Conservation (phyloP, 2,888 invertebrate genomes). For the Polydrusus cervinus region DNA sequence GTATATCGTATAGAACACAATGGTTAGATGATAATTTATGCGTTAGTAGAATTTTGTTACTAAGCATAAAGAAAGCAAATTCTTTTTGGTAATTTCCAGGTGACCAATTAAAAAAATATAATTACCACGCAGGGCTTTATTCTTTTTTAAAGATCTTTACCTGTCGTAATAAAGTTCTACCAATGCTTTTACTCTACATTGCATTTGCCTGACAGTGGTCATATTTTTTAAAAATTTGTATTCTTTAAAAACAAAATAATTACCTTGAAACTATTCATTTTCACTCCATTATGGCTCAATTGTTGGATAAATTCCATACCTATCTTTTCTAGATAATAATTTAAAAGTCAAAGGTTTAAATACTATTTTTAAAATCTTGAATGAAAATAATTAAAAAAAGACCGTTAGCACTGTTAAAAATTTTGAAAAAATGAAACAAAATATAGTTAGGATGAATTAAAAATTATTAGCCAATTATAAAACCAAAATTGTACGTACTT, state of each 20-base stretch:
- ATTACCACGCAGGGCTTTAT: too few relatives aligned
- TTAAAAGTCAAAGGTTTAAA: background rate
- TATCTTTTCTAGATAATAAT: constrained; percentile 1
- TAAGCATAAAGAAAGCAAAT: background rate
- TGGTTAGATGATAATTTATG: background rate
- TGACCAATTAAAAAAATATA: too few relatives aligned
- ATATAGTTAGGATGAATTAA: too few relatives aligned
- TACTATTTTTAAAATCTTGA: background rate
- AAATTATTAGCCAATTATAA: too few relatives aligned
- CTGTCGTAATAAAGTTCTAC: constrained; percentile 8
- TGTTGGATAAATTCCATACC: constrained; percentile 21
- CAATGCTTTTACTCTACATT: constrained; percentile 5
- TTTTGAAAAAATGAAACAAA: too few relatives aligned
- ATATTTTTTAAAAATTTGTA: background rate
- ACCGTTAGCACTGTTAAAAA: too few relatives aligned
- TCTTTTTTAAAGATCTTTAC: background rate
- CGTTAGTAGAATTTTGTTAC: constrained; percentile 5
- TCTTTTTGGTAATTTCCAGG: too few relatives aligned
- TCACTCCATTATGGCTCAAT: constrained; percentile 27
- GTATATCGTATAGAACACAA: constrained; percentile 19
- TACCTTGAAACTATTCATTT: constrained; percentile 26
- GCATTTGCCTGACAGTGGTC: constrained; percentile 28
- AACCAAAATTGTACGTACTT: too few relatives aligned
- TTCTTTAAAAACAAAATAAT: constrained; percentile 27
- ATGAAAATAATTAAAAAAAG: too few relatives aligned